phyloP scores from a whole-genome alignment of 2,888 invertebrate genomes.

The Monochamus alternatus region DNA sequence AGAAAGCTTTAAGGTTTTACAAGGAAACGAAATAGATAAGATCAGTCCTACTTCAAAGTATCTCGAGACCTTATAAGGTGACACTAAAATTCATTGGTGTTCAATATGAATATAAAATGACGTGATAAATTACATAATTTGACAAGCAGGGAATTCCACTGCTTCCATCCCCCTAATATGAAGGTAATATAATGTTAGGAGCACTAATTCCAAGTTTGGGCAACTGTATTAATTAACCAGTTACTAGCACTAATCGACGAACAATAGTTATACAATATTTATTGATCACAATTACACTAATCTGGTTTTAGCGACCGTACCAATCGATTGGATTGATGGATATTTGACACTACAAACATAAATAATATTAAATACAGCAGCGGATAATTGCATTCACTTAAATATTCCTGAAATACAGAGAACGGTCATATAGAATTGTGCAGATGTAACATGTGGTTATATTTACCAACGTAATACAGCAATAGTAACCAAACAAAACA shows the following conservation, averaged over 20 bases:
- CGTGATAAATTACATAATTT: conserved; percentile 34
- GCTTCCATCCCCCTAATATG: conserved; percentile 13
- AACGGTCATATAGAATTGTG: too few relatives aligned
- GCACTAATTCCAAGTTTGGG: background rate
- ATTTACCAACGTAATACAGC: too few relatives aligned
- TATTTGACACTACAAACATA: too few relatives aligned
- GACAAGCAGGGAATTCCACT: conserved; percentile 15
- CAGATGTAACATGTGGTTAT: too few relatives aligned
- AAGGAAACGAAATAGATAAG: too few relatives aligned
- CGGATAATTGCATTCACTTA: too few relatives aligned
- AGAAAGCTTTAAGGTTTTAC: too few relatives aligned
- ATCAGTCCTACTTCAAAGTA: background rate
- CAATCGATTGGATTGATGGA: too few relatives aligned
- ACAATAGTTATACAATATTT: background rate
- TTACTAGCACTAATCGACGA: background rate
- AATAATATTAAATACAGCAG: too few relatives aligned
- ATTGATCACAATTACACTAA: background rate
- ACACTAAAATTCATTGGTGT: conserved; percentile 32
- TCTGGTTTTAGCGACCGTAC: too few relatives aligned
- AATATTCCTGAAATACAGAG: too few relatives aligned
- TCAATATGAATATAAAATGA: conserved; percentile 35
- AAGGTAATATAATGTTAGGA: conserved; percentile 16
- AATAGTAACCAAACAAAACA: too few relatives aligned
- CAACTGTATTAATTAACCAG: conserved; percentile 1
- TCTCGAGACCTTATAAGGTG: conserved; percentile 4